These are phyloP conservation scores for Drosophila erecta DNA, from an alignment of 1,140 invertebrate genomes.

Conservation along the genomic window DNA sequence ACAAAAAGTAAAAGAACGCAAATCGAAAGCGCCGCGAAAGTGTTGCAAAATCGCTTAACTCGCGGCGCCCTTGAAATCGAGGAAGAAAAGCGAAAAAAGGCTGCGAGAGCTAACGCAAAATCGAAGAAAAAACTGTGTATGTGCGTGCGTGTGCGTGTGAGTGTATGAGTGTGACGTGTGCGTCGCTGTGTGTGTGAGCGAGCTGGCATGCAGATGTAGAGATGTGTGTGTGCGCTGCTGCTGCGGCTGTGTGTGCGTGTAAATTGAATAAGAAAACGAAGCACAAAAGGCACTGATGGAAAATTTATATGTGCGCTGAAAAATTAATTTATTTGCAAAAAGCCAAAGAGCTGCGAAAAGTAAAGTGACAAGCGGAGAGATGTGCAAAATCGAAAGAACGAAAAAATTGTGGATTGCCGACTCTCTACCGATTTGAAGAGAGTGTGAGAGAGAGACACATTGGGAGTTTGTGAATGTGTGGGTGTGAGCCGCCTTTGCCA, in stretches of 20 bases:
- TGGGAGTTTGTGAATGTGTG: conserved; percentile 17
- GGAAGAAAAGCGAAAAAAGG: conserved; percentile 27
- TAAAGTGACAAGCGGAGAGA: conserved; percentile 50
- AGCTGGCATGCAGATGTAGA: conserved; percentile 43
- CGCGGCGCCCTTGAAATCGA: conserved; percentile 25
- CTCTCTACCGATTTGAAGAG: conserved; percentile 22
- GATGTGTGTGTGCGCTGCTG: conserved; percentile 25
- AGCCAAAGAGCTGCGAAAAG: conserved; percentile 46
- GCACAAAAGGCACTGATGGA: conserved; percentile 72
- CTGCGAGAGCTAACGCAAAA: conserved; percentile 56
- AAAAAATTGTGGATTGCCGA: conserved; percentile 48
- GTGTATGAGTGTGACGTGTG: conserved; percentile 68
- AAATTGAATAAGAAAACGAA: conserved; percentile 78
- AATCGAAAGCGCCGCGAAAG: conserved; percentile 18
- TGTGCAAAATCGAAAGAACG: conserved; percentile 1
- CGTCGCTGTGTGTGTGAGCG: conserved; percentile 44
- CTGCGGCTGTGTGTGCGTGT: conserved; percentile 61
- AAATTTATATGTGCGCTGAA: conserved; percentile 66
- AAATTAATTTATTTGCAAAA: conserved; percentile 67
- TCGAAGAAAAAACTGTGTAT: conserved; percentile 70
- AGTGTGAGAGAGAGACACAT: conserved; percentile 8
- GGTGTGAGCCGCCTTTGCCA: conserved; percentile 39
- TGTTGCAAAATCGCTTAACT: conserved; percentile 7
- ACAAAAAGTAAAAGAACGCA: conserved; percentile 24
- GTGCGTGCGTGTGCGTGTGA: conserved; percentile 60